A percentile compares a stretch with the other conserved stretches of the same genome.
These are phyloP conservation scores for Streptopelia turtur DNA, from an alignment of 2,797 vertebrate genomes.

Conservation along the genomic window DNA sequence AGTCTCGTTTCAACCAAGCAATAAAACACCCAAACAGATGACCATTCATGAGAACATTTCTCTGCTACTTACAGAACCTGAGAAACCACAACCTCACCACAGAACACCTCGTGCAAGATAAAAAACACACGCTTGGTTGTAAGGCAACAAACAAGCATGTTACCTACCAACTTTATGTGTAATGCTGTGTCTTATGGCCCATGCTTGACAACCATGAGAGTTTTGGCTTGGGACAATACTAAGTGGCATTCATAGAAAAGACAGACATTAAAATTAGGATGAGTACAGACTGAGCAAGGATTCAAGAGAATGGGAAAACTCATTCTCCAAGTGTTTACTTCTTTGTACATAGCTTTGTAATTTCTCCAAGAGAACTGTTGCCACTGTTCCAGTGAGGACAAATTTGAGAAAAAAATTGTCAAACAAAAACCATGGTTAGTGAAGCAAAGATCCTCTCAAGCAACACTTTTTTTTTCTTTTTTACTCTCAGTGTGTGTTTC, in stretches of 20 bases:
- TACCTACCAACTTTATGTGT: background rate
- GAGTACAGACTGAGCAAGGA: background rate
- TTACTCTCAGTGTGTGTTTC: background rate
- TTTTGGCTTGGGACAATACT: background rate
- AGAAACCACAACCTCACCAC: background rate
- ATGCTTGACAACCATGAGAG: background rate
- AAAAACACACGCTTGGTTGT: background rate
- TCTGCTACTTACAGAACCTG: background rate
- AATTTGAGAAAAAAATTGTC: background rate
- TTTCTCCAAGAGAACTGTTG: background rate
- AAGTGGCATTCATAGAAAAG: background rate
- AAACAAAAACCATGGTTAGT: background rate
- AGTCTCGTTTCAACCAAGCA: background rate
- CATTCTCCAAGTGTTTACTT: background rate
- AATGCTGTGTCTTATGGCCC: background rate
- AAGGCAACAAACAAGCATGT: background rate
- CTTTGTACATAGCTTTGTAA: background rate
- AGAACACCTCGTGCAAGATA: background rate
- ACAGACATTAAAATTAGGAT: background rate
- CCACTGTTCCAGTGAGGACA: background rate
- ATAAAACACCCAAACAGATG: background rate
- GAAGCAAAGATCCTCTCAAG: background rate
- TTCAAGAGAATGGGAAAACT: background rate
- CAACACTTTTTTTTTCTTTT: background rate
- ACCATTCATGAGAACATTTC: background rate